Evolutionary conservation across 2,113 vertebrate genomes (phyloP), one percentile per base, ranked within the genome.

Genomic region (Pelvicachromis taeniatus): DNA sequence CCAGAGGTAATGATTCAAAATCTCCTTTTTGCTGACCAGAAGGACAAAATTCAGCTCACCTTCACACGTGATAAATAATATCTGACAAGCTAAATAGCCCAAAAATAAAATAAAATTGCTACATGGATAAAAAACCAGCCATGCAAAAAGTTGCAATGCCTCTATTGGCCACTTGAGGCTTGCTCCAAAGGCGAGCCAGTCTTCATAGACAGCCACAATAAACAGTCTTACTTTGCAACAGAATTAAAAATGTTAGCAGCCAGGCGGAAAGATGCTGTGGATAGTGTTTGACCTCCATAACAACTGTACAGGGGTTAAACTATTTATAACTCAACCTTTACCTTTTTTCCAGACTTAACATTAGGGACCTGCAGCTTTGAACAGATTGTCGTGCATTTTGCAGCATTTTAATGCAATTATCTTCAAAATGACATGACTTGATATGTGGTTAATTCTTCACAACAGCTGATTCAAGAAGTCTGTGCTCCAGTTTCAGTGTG

Each of bases 141-240:
- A 50, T 73, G 68, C 68, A 48, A 73, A 7, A 48, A 7, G n/a
- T 3, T 0, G 6, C 4, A 50, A 17, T 73, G 10, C 23, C 9
- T 50, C 42, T 31, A 48, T 14, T 50, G 68, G 42, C 68, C 68
- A 73, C 68, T 73, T 73, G 42, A 73, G 68, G 68, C 14, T 29
- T 9, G 8, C 68, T 31, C 42, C 42, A 19, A 19, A 52, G 19
- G 3, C 9, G 0, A 29, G 2, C 14, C 40, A 21, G 1, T 21
- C 61, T 11, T 12, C 61, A 21, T 11, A 12, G 33, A 65, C 23
- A 48, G 14, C 40, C 9, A 73, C 4, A 2, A 19, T 31, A 26
- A 70, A 70, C 45, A 45, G 12, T 26, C 38, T 5, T 23, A 14
- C 19, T 23, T 5, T 68, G 26, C 13, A 26, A 14, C 21, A 10